Evolutionary conservation across 2,888 invertebrate species (phyloP), one percentile per base, ranked within the genome.

Genomic region (Incurvaria masculella): DNA sequence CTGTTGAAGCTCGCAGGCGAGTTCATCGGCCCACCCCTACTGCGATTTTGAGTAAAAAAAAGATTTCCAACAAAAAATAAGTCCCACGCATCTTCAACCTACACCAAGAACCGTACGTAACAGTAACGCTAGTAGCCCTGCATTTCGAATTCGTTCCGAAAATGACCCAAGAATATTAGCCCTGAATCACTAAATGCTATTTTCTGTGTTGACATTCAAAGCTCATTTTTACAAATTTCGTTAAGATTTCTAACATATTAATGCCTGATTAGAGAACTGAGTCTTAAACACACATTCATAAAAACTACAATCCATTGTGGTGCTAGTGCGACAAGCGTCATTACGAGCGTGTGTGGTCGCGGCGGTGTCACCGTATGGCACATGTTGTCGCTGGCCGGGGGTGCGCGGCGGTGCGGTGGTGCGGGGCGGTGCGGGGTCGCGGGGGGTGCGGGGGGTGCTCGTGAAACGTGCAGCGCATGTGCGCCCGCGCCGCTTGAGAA

Each of bases 391-490:
- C 8, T 11, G 33, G 33, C 14, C 10, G 23, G 10, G 14, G 33
- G 33, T n/a, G 14, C 14, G 64, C 60, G 68, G 71, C 69, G 68
- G 60, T 46, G 56, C 63, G 51, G 55, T 55, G 53, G 61, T 51
- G 47, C 21, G 38, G 27, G 56, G 56, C 58, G 56, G 54, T 52
- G 59, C 47, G 58, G 52, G 55, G 61, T 55, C 61, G 59, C 59
- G 64, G 59, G 63, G 62, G 65, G 63, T n/a, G n/a, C n/a, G n/a
- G 14, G 14, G 33, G 33, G 14, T 33, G 33, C 33, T 56, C 57
- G 61, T 55, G 56, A 66, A 72, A 73, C 69, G 76, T 74, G 74
- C 60, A 66, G 56, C 63, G 61, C 73, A 75, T 71, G 66, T 75
- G 75, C 59, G 62, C 64, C 61, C 58, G 53, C 56, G 61, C 61